Evolutionary conservation across 2,888 invertebrate species (phyloP), one percentile per base, ranked within the genome.

Genomic region (Catocala nupta): DNA sequence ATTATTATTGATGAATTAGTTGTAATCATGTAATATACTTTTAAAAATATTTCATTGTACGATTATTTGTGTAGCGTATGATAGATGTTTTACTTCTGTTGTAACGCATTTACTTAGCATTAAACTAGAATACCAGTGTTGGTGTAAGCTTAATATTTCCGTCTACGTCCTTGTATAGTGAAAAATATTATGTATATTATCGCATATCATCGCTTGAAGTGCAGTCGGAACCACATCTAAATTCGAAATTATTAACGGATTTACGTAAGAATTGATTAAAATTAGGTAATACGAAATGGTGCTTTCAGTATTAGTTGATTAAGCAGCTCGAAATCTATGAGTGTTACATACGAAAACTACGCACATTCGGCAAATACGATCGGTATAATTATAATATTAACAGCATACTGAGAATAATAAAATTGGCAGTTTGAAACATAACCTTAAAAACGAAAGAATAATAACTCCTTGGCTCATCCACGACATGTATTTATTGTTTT

Each of bases 301-400:
- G 93, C 93, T 94, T 92, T 86, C 92, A 92, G 93, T 93, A 94
- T 93, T 93, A 93, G 86, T 92, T 89, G 86, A 83, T 80, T 91
- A 91, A 90, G 91, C 89, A 84, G 87, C 81, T 83, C 73, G 79
- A 82, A 86, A 86, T 81, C 60, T 11, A 80, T 73, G 81, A 88
- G 84, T 87, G 81, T 83, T 71, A 66, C 43, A 66, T 9, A 39
- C 36, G 5, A 53, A 65, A 76, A 70, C 73, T 81, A 87, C 88
- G 87, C 90, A 90, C 89, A 90, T 89, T 84, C 70, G 83, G 74
- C 80, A 78, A 75, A 62, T 75, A 68, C 63, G 55, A 81, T 79
- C 74, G 78, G 56, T 66, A 73, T 71, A n/a, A n/a, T n/a, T n/a
- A 78, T 49, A 61, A 56, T 60, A 55, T 36, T 49, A 63, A 65